Percentiles rank a stretch among this genome's conserved stretches.
Conservation (phyloP, 2,797 vertebrate genomes). For the Sarcoramphus papa region DNA sequence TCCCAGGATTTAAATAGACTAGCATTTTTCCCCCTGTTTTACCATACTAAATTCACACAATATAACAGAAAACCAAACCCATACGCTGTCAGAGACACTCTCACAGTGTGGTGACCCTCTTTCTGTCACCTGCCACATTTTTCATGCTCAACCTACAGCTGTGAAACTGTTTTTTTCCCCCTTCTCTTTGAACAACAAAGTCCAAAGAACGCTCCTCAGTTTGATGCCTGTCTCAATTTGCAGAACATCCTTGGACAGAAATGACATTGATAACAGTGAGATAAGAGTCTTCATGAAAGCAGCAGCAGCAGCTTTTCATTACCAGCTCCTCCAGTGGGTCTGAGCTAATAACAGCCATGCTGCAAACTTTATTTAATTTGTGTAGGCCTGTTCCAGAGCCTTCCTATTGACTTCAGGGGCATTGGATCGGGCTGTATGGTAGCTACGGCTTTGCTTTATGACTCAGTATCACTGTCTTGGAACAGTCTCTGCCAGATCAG, state of each 20-base stretch:
- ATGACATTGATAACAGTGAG: neutral
- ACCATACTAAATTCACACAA: neutral
- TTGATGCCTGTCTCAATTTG: constrained; percentile 36
- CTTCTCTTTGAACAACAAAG: neutral
- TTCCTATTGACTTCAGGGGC: neutral
- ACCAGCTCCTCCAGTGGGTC: neutral
- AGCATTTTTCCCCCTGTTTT: neutral
- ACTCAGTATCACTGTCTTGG: constrained; percentile 47
- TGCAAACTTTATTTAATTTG: constrained; percentile 24
- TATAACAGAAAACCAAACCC: constrained; percentile 11
- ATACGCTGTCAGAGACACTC: neutral
- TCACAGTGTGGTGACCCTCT: constrained; percentile 16
- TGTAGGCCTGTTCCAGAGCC: neutral
- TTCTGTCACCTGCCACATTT: constrained; percentile 45
- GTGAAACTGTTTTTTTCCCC: neutral
- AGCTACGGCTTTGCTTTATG: constrained; percentile 23
- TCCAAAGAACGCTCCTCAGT: neutral
- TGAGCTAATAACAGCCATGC: neutral
- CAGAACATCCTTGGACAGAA: constrained; percentile 16
- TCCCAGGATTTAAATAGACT: constrained; percentile 30
- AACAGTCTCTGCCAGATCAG: neutral
- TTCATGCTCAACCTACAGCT: constrained; percentile 41
- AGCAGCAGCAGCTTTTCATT: constrained; percentile 18
- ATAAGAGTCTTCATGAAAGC: neutral
- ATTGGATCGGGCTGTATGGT: neutral